Evolutionary conservation across 2,113 vertebrate species (phyloP).

Genomic region (Alaudala cheleensis): DNA sequence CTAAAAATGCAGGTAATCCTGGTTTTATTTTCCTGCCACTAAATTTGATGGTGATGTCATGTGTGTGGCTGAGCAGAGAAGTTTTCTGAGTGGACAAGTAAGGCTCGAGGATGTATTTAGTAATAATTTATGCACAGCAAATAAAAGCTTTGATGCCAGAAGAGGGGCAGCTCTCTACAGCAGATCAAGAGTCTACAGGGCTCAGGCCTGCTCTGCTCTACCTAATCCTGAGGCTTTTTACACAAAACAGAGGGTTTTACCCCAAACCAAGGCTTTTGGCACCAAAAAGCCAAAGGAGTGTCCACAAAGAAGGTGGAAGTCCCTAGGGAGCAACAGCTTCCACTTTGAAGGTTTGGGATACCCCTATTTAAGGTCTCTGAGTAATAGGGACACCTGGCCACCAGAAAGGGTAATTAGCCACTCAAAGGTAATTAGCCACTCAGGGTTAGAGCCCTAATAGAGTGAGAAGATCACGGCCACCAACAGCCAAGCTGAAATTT

Average conservation of each 20-base stretch:
- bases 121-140: slow-evolving; percentile 39
- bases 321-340: neutral
- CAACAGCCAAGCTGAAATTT: slow-evolving; percentile 51
- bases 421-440: neutral
- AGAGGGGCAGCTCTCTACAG: neutral
- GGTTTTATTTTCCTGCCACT: slow-evolving; percentile 1
- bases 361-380: slow-evolving; percentile 7
- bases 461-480: slow-evolving; percentile 52
- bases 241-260: neutral
- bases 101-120: neutral
- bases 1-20: slow-evolving; percentile 49
- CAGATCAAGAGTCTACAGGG: neutral
- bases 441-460: neutral
- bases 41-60: slow-evolving; percentile 44
- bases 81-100: neutral
- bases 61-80: neutral
- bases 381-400: neutral
- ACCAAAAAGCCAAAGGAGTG: neutral
- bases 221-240: neutral
- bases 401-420: slow-evolving; percentile 15
- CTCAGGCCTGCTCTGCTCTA: neutral
- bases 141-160: neutral
- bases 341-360: neutral
- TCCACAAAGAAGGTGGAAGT: accelerated
- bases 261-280: neutral